Percentiles rank a stretch among this genome's conserved stretches.
Evolutionary conservation across 2,113 vertebrate genomes (phyloP).

Genomic region (Pelusios castaneus): DNA sequence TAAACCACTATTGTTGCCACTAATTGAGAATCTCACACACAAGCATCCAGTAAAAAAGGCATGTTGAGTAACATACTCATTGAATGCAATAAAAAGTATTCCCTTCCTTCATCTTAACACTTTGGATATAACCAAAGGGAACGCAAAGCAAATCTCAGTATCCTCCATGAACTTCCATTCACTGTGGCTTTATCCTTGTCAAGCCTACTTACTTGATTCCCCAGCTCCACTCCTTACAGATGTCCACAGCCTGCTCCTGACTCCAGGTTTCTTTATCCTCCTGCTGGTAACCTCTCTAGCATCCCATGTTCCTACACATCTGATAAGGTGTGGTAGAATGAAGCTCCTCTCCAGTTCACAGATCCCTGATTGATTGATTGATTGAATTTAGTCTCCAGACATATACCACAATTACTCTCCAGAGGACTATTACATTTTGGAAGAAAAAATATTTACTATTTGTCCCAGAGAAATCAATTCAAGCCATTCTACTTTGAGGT

Average conservation of each 20-base stretch:
- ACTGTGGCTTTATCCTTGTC: background rate
- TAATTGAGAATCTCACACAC: background rate
- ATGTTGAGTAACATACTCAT: background rate
- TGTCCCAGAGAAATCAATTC: background rate
- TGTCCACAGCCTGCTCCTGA: background rate
- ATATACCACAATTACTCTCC: background rate
- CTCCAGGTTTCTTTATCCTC: background rate
- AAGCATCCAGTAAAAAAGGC: background rate
- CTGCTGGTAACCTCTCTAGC: background rate
- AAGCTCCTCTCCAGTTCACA: background rate
- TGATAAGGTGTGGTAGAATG: background rate
- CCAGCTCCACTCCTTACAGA: background rate
- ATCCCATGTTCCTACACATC: background rate
- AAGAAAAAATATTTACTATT: background rate
- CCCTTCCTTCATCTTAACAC: background rate
- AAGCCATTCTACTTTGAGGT: background rate
- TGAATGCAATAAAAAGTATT: background rate
- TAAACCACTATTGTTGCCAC: background rate
- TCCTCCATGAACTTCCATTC: background rate
- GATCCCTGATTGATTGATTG: background rate
- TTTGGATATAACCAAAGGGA: background rate
- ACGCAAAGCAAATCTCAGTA: background rate
- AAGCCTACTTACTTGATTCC: background rate
- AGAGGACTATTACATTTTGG: background rate
- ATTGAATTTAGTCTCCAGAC: background rate